Conservation (phyloP, 2,797 vertebrate genomes). For the Orestias chungarensis region DNA sequence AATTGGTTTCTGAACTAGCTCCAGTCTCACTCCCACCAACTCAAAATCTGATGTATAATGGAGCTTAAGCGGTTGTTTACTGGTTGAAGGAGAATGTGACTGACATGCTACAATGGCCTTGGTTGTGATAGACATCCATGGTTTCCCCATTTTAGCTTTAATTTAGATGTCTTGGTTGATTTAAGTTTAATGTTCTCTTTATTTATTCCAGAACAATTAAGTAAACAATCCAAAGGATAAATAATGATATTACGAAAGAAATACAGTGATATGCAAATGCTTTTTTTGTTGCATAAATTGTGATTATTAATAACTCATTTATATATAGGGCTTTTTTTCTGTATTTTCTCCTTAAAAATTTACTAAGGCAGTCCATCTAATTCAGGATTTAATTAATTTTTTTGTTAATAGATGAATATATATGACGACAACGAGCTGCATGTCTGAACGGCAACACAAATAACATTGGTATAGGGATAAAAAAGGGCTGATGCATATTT, state of each 20-base stretch:
- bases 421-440: background rate
- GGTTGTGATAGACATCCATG: background rate
- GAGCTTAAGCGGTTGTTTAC: no score
- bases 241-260: background rate
- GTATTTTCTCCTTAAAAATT: background rate
- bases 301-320: background rate
- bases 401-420: no score
- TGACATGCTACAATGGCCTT: background rate
- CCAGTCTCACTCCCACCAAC: no score
- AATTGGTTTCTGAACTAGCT: no score
- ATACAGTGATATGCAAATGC: no score
- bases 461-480: background rate
- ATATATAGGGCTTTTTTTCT: background rate
- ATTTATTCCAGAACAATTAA: background rate
- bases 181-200: background rate
- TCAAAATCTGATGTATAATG: no score
- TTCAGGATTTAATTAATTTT: no score
- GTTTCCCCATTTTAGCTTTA: background rate
- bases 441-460: background rate
- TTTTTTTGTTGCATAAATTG: no score
- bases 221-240: background rate
- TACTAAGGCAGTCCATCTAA: background rate
- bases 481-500: background rate
- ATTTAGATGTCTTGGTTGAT: background rate
- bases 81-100: no score